Percentiles rank a stretch among this genome's conserved stretches.
phyloP scores from a whole-genome alignment of 2,797 vertebrate species.

The Hydrolagus colliei region DNA sequence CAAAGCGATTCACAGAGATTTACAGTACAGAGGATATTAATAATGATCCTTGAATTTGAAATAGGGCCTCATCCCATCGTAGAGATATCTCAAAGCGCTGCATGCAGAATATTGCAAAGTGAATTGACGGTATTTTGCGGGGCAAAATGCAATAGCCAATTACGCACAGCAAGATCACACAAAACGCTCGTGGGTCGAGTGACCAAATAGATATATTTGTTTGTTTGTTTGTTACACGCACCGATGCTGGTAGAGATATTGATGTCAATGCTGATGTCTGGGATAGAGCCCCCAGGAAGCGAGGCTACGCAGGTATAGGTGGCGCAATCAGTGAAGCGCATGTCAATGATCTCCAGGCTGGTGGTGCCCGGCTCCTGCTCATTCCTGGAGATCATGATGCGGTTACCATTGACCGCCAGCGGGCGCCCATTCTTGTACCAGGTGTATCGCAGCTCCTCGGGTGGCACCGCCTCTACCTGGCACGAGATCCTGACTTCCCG shows the following conservation, averaged over 20 bases:
- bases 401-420: slow-evolving; percentile 68
- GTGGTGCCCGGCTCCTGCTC: slow-evolving; percentile 88
- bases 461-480: slow-evolving; percentile 87
- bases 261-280: slow-evolving; percentile 82
- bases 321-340: slow-evolving; percentile 90
- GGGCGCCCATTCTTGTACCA: slow-evolving; percentile 88
- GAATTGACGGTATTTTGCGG: too few relatives aligned
- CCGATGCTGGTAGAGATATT: slow-evolving; percentile 95
- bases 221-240: slow-evolving; percentile 46
- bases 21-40: too few relatives aligned
- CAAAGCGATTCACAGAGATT: too few relatives aligned
- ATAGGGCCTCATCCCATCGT: too few relatives aligned
- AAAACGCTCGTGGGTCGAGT: too few relatives aligned
- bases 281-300: slow-evolving; percentile 77
- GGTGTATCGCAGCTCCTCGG: slow-evolving; percentile 91
- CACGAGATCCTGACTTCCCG: slow-evolving; percentile 95
- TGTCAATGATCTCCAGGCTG: slow-evolving; percentile 91
- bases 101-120: too few relatives aligned
- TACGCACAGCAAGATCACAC: too few relatives aligned
- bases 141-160: too few relatives aligned
- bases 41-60: too few relatives aligned
- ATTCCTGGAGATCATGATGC: slow-evolving; percentile 78
- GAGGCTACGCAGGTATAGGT: slow-evolving; percentile 85
- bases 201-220: too few relatives aligned
- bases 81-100: too few relatives aligned